Percentiles rank a stretch among this genome's conserved stretches.
These are phyloP conservation scores for Alligator mississippiensis DNA, from an alignment of 2,113 vertebrate species.

Conservation along the genomic window DNA sequence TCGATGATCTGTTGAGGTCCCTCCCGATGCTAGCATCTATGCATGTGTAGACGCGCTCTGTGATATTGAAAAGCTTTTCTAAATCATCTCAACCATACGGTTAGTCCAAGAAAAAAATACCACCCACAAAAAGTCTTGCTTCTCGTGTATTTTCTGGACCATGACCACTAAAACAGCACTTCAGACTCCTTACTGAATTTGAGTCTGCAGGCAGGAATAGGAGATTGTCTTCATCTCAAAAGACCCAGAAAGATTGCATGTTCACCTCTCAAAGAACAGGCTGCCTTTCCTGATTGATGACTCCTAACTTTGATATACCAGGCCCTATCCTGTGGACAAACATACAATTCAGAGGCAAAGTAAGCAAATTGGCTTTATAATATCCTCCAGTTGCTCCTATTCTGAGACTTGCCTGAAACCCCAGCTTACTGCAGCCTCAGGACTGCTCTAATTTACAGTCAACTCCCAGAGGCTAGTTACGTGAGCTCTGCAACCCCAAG, in stretches of 20 bases:
- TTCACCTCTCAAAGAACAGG: background rate
- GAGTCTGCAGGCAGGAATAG: background rate
- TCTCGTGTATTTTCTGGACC: no score
- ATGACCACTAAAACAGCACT: no score
- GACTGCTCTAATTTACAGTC: no score
- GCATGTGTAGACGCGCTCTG: no score
- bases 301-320: background rate
- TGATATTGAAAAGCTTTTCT: no score
- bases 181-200: background rate
- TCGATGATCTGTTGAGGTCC: no score
- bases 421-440: background rate
- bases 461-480: background rate
- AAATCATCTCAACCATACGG: no score
- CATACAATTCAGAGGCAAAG: background rate
- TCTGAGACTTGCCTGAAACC: background rate
- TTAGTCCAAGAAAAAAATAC: no score
- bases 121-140: no score
- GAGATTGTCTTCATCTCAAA: background rate
- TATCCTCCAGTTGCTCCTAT: background rate
- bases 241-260: background rate
- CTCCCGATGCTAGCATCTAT: no score
- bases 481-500: background rate
- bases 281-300: background rate
- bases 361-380: background rate
- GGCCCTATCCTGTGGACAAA: background rate